A percentile compares a stretch with the other conserved stretches of the same genome.
These are phyloP conservation scores for Gymnothorax reevesii DNA, from an alignment of 2,797 vertebrate genomes.

Conservation along the genomic window DNA sequence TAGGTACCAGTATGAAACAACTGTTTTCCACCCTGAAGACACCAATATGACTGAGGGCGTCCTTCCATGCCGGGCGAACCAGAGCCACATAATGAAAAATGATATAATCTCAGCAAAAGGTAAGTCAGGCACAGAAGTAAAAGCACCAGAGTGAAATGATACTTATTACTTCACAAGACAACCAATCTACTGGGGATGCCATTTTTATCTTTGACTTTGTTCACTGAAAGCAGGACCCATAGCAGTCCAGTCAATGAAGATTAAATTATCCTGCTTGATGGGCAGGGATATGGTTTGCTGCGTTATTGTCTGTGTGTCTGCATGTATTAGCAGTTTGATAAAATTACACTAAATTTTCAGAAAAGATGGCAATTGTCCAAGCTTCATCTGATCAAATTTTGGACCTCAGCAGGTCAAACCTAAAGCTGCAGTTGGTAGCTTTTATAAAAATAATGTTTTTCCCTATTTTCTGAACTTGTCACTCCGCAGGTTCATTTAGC, in stretches of 20 bases:
- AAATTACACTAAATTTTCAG: too few relatives aligned
- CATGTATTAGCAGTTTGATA: too few relatives aligned
- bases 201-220: neutral
- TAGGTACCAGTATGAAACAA: slow-evolving; percentile 79
- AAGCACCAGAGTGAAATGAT: neutral
- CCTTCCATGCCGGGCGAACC: slow-evolving; percentile 66
- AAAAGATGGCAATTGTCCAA: too few relatives aligned
- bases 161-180: neutral
- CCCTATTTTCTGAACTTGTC: too few relatives aligned
- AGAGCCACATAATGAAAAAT: slow-evolving; percentile 45
- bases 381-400: too few relatives aligned
- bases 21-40: slow-evolving; percentile 53
- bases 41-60: slow-evolving; percentile 60
- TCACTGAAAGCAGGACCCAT: neutral
- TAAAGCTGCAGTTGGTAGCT: too few relatives aligned
- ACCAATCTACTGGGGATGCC: neutral
- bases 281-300: too few relatives aligned
- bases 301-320: too few relatives aligned
- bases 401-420: too few relatives aligned
- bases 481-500: too few relatives aligned
- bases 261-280: neutral
- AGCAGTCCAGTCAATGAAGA: neutral
- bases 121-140: slow-evolving; percentile 54
- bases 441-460: too few relatives aligned
- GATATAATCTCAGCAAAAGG: slow-evolving; percentile 18